These are phyloP conservation scores for Cladorhizidae sp. DNA, from an alignment of 37 sponge, comb jelly and placozoan species.

Conservation along the genomic window DNA sequence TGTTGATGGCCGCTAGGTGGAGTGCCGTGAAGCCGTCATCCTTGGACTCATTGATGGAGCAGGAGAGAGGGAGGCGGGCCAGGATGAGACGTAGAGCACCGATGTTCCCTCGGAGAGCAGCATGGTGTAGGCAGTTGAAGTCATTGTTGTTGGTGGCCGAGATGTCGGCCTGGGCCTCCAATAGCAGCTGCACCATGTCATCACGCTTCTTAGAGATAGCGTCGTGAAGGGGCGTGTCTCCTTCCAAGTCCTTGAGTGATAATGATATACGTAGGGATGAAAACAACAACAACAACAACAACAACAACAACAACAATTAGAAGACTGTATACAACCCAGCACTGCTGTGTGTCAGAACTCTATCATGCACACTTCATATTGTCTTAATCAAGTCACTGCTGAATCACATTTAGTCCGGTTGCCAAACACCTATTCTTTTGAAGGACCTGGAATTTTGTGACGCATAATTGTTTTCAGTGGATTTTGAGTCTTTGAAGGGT, in stretches of 20 bases:
- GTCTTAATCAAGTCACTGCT: too few relatives aligned
- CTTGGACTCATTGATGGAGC: slow-evolving; percentile 73
- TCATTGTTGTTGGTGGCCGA: slow-evolving; percentile 82
- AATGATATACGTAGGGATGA: too few relatives aligned
- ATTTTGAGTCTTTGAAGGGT: too few relatives aligned
- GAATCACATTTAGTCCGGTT: too few relatives aligned
- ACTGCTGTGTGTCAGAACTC: too few relatives aligned
- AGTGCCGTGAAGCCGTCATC: slow-evolving; percentile 94
- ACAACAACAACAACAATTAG: too few relatives aligned
- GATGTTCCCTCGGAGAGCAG: slow-evolving; percentile 73
- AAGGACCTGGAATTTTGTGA: too few relatives aligned
- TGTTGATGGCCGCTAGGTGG: slow-evolving; percentile 91
- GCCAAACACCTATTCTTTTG: too few relatives aligned
- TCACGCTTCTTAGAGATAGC: slow-evolving; percentile 88
- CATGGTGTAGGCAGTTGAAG: slow-evolving; percentile 88
- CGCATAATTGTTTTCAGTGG: too few relatives aligned
- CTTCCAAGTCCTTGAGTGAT: slow-evolving; percentile 80
- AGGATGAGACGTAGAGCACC: slow-evolving; percentile 70
- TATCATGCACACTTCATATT: too few relatives aligned
- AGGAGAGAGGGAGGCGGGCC: slow-evolving; percentile 23
- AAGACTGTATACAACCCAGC: too few relatives aligned
- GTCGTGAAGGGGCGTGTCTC: slow-evolving; percentile 95
- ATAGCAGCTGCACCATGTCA: slow-evolving; percentile 74
- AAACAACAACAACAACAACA: too few relatives aligned
- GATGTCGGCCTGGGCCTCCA: slow-evolving; percentile 76